Evolutionary conservation across 2,113 vertebrate genomes (phyloP), one percentile per base, ranked within the genome.

Genomic region (Rhinogobius similis): DNA sequence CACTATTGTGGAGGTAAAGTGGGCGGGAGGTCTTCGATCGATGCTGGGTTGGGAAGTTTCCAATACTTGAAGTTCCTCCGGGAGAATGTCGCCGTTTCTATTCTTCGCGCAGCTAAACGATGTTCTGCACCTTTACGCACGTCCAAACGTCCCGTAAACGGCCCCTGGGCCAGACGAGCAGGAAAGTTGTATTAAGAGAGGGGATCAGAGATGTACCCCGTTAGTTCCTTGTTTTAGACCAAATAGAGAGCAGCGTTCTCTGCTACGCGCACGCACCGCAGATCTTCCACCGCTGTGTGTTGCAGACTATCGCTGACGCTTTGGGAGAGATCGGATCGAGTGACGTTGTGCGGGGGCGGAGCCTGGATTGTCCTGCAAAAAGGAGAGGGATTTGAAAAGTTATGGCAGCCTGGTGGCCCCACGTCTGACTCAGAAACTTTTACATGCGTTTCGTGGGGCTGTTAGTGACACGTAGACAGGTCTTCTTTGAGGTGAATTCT

Each of bases 281-380:
- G 80, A 81, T 87, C 79, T 63, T 74, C 81, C 81, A 46, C 79
- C 84, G 79, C 84, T 69, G 72, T 85, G 84, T 78, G 88, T 14
- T 80, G 67, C 82, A 63, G 87, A 82, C 84, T 78, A 79, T 75
- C 62, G 77, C 82, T 67, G 73, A 77, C n/a, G 84, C 80, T 78
- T 50, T 56, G 79, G 69, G 80, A 86, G 85, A 86, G 89, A 90
- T 88, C 85, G 53, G 83, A 87, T 85, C 77, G 68, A 72, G 67
- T 93, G 91, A 93, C 91, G 91, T 87, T 29, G 80, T n/a, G 72
- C 27, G 10, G 65, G 88, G 89, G 91, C 86, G 92, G 91, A 79
- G 90, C 77, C 76, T 90, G 70, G 48, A 67, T 76, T 55, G 70
- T 84, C 76, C 86, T 77, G 77, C 77, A 68, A 61, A 74, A 73